A percentile compares a stretch with the other conserved stretches of the same genome.
Conservation (phyloP, 1,140 invertebrate species). For the Eriocheir sinensis region DNA sequence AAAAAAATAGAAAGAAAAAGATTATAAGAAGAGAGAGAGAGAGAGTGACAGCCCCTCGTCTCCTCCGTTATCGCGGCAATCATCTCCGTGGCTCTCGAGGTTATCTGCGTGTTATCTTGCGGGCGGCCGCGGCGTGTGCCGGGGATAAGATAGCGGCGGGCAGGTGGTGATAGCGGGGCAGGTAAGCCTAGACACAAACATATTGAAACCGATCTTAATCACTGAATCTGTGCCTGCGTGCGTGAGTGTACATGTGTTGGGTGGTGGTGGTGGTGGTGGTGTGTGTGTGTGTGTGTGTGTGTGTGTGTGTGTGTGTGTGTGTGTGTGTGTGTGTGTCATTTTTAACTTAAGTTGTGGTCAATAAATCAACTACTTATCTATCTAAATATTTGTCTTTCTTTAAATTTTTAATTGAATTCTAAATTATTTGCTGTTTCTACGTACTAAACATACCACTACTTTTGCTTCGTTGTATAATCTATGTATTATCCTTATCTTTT, state of each 20-base stretch:
- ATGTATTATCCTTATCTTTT: background rate
- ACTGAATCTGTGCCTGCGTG: background rate
- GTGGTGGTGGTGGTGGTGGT: background rate
- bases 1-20: background rate
- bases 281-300: constrained; percentile 34
- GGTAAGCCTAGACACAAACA: background rate
- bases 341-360: background rate
- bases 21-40: background rate
- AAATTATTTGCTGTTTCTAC: too few relatives aligned
- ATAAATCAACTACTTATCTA: background rate
- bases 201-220: background rate
- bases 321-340: constrained; percentile 15
- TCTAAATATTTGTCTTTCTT: background rate
- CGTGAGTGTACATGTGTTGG: background rate
- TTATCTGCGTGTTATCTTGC: constrained; percentile 44
- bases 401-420: too few relatives aligned
- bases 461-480: too few relatives aligned
- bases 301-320: constrained; percentile 26
- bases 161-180: background rate
- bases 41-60: background rate
- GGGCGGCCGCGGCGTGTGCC: constrained; percentile 35
- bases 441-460: too few relatives aligned
- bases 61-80: background rate
- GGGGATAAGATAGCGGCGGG: constrained; percentile 1
- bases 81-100: constrained; percentile 35